Base-by-base conservation (phyloP, 2,888 invertebrate genomes). In the Lithophane semibrunnea region DNA sequence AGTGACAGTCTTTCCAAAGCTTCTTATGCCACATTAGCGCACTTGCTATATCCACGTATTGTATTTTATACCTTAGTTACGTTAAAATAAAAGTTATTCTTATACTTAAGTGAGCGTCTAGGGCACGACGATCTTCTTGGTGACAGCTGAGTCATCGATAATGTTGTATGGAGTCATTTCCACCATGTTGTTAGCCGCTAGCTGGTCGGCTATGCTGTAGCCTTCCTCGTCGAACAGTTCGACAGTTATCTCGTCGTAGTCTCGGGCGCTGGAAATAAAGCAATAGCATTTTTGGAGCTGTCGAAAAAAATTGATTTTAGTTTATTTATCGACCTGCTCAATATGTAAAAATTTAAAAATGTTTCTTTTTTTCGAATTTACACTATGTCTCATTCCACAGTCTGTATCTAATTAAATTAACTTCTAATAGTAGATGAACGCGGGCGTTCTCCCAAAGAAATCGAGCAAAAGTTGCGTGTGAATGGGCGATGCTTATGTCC, bases 171-270 rank as follows among this genome's bases (percentile, higher is more conserved):
- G 91, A 0, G 70, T 78, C 1, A 95, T 86, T 0, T 88, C 86
- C 3, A 95, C 91, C 47, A 91, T 69, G 16, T 88, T 88, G 13
- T 80, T 85, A 2, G 90, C 92, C 0, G 94, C 94, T 1, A 96
- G 87, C 16, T 91, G 91, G 56, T 95, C 93, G 0, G 94, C 93
- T 58, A 96, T 86, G 86, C 88, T 95, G 89, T 88, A 90, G 0
- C 92, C 93, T 0, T 91, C 86, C 0, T 86, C 82, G 87, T 96
- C 94, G 66, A 88, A 91, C 7, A 96, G 78, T 73, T 95, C 95
- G 2, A 96, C 91, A 2, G 92, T 90, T 0, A 96, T 75, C 77
- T 95, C 95, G 88, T 96, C 96, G 88, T 93, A 95, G n/a, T 92
- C 93, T 2, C 95, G 92, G 0, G 90, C 90, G 3, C 96, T 96